phyloP scores from a whole-genome alignment of 2,797 vertebrate species.

The Vespertilio murinus region DNA sequence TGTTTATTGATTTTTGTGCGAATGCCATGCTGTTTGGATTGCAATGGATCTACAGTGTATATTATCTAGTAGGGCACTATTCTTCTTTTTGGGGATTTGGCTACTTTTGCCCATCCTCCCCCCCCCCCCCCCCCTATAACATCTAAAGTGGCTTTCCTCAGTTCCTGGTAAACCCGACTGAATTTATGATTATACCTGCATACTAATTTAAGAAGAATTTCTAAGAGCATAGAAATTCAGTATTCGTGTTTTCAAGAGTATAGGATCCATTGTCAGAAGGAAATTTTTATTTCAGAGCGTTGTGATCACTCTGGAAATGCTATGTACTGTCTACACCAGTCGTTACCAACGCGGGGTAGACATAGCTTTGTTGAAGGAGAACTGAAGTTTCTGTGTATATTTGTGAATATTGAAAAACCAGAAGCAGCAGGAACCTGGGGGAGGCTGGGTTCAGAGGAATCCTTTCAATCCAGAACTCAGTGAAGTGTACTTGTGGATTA shows the following conservation, averaged over 20 bases:
- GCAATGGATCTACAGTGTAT: neutral
- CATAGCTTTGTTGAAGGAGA: neutral
- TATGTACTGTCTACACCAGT: neutral
- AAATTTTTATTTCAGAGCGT: neutral
- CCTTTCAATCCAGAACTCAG: neutral
- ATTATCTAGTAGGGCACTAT: neutral
- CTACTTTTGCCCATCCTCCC: too few species aligned
- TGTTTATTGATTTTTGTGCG: neutral
- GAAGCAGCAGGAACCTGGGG: neutral
- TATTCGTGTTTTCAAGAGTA: conserved; percentile 34
- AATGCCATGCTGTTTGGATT: neutral
- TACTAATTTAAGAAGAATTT: conserved; percentile 47
- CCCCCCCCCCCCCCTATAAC: too few species aligned
- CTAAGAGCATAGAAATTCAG: neutral
- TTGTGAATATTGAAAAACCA: neutral
- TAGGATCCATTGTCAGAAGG: neutral
- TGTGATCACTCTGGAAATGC: neutral
- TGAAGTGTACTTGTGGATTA: neutral
- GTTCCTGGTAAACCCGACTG: neutral
- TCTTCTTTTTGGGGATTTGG: neutral
- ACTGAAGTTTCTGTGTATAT: neutral
- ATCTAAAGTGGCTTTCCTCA: neutral
- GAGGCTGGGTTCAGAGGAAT: neutral
- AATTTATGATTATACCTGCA: conserved; percentile 6
- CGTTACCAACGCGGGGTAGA: neutral